A percentile compares a stretch with the other conserved stretches of the same genome.
Conservation (phyloP, 2,797 vertebrate genomes). For the Onychomys torridus region DNA sequence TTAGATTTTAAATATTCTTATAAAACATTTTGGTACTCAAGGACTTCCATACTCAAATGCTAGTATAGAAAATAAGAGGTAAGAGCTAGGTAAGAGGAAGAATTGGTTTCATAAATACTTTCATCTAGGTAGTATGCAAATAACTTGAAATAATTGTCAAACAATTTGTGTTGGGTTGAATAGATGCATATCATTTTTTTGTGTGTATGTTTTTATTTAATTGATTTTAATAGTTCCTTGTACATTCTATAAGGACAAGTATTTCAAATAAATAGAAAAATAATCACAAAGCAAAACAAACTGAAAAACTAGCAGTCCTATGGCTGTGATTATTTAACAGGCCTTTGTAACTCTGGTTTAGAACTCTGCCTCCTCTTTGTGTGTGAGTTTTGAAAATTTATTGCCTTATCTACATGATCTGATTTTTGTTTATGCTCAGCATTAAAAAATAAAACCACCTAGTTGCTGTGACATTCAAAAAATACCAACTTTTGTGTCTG, state of each 20-base stretch:
- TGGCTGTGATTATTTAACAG: background rate
- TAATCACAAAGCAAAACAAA: background rate
- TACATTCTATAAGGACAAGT: background rate
- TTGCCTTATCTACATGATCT: background rate
- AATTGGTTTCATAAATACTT: slow-evolving; percentile 33
- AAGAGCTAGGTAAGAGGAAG: background rate
- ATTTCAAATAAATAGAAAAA: slow-evolving; percentile 21
- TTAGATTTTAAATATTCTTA: slow-evolving; percentile 4
- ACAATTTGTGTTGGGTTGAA: slow-evolving; percentile 13
- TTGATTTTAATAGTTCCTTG: background rate
- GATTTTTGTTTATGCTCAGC: slow-evolving; percentile 46
- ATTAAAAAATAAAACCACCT: slow-evolving; percentile 46
- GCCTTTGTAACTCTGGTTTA: background rate
- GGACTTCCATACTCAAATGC: slow-evolving; percentile 2
- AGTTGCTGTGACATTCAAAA: background rate
- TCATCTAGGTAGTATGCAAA: background rate
- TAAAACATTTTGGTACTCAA: slow-evolving; percentile 58
- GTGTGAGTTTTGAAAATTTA: background rate
- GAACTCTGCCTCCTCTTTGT: background rate
- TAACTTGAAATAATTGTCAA: background rate
- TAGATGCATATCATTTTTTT: background rate
- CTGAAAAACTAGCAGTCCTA: background rate
- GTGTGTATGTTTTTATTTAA: background rate
- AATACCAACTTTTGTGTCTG: background rate
- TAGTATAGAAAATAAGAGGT: background rate